phyloP scores from a whole-genome alignment of 2,797 vertebrate species.

The Eupleurogrammus muticus region DNA sequence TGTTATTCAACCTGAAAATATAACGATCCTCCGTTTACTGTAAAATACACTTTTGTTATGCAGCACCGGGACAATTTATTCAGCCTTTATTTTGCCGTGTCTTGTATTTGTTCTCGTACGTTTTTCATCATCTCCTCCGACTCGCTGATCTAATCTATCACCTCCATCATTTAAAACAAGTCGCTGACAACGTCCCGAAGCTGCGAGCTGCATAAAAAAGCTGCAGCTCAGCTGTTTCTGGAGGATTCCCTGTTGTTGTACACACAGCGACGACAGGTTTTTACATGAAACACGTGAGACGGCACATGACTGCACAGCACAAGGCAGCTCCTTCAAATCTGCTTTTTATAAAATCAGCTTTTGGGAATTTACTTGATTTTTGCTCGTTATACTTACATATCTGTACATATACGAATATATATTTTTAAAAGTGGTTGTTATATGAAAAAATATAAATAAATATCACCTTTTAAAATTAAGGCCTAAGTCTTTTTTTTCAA shows the following conservation, averaged over 20 bases:
- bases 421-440: too few relatives aligned
- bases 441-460: too few relatives aligned
- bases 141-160: not conserved
- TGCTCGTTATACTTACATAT: slow-evolving; percentile 16
- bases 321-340: slow-evolving; percentile 10
- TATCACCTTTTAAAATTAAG: too few relatives aligned
- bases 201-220: not conserved
- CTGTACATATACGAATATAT: too few relatives aligned
- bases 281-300: not conserved
- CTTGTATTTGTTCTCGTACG: not conserved
- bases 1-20: too few relatives aligned
- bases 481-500: too few relatives aligned
- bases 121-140: not conserved
- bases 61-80: too few relatives aligned
- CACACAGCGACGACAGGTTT: not conserved
- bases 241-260: not conserved
- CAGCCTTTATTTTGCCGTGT: too few relatives aligned
- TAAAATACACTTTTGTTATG: too few relatives aligned
- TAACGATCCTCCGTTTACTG: too few relatives aligned
- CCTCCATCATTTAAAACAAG: not conserved
- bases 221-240: not conserved
- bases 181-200: not conserved
- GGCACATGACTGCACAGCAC: not conserved
- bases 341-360: not conserved
- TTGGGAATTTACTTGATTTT: slow-evolving; percentile 21